Conservation (phyloP, 2,888 invertebrate genomes). For the Deilephila porcellus region DNA sequence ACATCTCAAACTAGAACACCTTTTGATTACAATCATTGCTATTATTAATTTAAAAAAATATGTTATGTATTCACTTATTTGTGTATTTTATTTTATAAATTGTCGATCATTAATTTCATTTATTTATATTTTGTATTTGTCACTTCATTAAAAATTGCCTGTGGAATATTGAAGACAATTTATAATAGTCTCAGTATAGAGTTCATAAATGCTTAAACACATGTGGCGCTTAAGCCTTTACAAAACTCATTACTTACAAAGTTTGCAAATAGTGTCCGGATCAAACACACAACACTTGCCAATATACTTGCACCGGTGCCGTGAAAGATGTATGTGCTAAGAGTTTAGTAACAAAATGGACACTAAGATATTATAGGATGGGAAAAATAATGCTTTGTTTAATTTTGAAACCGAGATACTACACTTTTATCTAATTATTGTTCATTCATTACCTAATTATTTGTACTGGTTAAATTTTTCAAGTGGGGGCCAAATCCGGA, state of each 20-base stretch:
- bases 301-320: constrained; percentile 29
- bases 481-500: no score
- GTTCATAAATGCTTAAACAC: neutral
- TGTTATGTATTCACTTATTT: no score
- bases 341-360: neutral
- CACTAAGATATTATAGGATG: neutral
- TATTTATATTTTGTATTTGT: no score
- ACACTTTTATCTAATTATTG: no score
- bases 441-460: no score
- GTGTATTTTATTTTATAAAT: no score
- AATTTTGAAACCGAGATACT: neutral
- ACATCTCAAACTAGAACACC: no score
- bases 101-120: no score
- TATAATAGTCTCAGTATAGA: neutral
- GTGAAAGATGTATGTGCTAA: constrained; percentile 2
- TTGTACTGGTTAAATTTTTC: no score
- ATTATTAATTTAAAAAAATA: no score
- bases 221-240: neutral
- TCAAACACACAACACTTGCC: constrained; percentile 33
- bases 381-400: neutral
- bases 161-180: neutral
- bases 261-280: constrained; percentile 29
- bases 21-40: no score
- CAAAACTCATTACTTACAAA: neutral
- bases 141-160: no score